Evolutionary conservation across 2,797 vertebrate genomes (phyloP).

Genomic region (Tapirus indicus): DNA sequence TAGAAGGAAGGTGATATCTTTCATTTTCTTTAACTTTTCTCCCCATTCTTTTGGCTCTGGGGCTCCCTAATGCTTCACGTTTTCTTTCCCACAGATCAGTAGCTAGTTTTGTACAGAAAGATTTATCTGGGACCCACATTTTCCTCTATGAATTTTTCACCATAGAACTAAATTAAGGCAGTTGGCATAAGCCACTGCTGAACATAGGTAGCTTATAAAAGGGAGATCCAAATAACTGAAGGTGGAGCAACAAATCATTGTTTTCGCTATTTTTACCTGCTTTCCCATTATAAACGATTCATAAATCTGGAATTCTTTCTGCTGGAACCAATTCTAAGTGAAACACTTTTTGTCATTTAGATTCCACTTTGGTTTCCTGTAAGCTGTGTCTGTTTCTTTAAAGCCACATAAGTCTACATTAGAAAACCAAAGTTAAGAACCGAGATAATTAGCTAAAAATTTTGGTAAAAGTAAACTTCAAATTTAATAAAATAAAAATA

Average conservation of each 20-base stretch:
- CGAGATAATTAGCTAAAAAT: not conserved
- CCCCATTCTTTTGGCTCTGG: not conserved
- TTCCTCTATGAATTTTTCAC: constrained; percentile 35
- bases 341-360: not conserved
- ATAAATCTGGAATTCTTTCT: constrained; percentile 35
- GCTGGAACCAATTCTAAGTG: not conserved
- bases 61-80: not conserved
- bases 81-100: not conserved
- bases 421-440: not conserved
- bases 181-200: not conserved
- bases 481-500: not conserved
- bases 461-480: not conserved
- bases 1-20: not conserved
- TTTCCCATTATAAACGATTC: constrained; percentile 12
- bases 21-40: constrained; percentile 3
- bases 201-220: constrained; percentile 5
- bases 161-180: constrained; percentile 54
- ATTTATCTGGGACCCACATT: not conserved
- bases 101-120: constrained; percentile 27
- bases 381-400: not conserved
- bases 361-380: constrained; percentile 13
- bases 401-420: not conserved
- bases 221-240: not conserved
- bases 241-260: not conserved
- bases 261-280: not conserved